phyloP scores from a whole-genome alignment of 2,888 invertebrate genomes.

The Drosophila algonquin region DNA sequence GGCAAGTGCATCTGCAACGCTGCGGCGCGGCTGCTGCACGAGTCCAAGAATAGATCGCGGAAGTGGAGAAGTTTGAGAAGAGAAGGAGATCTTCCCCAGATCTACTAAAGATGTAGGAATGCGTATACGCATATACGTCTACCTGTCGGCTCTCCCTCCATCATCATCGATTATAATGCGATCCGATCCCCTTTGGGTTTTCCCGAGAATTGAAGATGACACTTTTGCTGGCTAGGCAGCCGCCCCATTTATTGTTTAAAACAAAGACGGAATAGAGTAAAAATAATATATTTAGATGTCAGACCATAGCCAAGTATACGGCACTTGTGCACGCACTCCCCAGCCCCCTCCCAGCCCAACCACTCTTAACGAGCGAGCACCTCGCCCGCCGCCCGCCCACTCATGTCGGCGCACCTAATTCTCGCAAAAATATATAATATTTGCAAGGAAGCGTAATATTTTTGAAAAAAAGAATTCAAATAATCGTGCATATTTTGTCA shows the following conservation, averaged over 20 bases:
- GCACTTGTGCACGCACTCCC: slow-evolving; percentile 59
- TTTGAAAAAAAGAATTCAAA: slow-evolving; percentile 44
- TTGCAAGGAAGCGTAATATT: slow-evolving; percentile 28
- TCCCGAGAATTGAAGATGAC: slow-evolving; percentile 13
- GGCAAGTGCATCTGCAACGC: slow-evolving; percentile 46
- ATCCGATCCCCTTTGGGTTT: slow-evolving; percentile 13
- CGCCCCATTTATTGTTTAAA: slow-evolving; percentile 17
- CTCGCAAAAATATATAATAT: slow-evolving; percentile 44
- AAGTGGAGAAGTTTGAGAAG: slow-evolving; percentile 42
- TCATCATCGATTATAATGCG: neutral
- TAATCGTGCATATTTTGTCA: slow-evolving; percentile 40
- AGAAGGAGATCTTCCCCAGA: slow-evolving; percentile 10
- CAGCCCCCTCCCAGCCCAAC: neutral
- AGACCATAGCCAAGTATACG: slow-evolving; percentile 40
- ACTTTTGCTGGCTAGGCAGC: slow-evolving; percentile 12
- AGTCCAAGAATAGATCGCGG: slow-evolving; percentile 59
- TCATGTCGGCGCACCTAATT: slow-evolving; percentile 54
- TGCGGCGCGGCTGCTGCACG: slow-evolving; percentile 14
- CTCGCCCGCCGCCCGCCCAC: slow-evolving; percentile 19
- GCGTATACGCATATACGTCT: neutral
- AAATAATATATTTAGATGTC: slow-evolving; percentile 25
- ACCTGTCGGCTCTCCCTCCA: neutral
- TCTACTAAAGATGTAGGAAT: neutral
- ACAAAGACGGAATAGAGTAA: slow-evolving; percentile 23
- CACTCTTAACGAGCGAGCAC: slow-evolving; percentile 4